Evolutionary conservation across 1,140 invertebrate species (phyloP).

Genomic region (Bombus pascuorum): DNA sequence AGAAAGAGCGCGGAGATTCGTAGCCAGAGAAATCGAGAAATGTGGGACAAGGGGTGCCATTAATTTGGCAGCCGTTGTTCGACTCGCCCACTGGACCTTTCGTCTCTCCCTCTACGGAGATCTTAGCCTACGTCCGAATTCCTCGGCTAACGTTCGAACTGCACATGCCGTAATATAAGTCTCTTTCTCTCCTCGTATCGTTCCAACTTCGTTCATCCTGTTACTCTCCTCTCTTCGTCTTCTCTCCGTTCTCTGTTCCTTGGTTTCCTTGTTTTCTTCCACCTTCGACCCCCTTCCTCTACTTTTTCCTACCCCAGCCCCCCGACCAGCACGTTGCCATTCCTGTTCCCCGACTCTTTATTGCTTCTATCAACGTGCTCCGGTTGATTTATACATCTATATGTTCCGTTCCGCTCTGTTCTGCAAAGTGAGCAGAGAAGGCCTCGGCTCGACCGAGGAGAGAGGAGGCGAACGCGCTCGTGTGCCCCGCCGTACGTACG

Average conservation of each 20-base stretch:
- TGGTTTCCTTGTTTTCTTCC: constrained; percentile 38
- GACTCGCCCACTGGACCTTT: constrained; percentile 62
- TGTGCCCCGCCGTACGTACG: not conserved
- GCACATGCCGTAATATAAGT: constrained; percentile 65
- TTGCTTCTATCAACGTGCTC: constrained; percentile 72
- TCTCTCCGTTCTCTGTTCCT: not conserved
- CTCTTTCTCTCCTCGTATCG: constrained; percentile 19
- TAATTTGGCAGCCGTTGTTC: constrained; percentile 72
- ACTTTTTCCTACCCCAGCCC: not conserved
- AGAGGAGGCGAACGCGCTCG: not conserved
- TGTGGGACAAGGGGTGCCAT: constrained; percentile 68
- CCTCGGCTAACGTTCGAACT: constrained; percentile 60
- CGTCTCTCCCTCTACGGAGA: constrained; percentile 45
- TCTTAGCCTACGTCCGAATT: constrained; percentile 67
- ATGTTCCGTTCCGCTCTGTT: constrained; percentile 53
- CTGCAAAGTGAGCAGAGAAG: constrained; percentile 3
- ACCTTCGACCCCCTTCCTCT: not conserved
- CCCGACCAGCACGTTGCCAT: constrained; percentile 20
- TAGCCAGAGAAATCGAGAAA: constrained; percentile 66
- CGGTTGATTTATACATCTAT: constrained; percentile 72
- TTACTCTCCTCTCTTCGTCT: not conserved
- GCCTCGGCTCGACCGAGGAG: not conserved
- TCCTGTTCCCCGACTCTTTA: constrained; percentile 63
- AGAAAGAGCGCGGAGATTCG: constrained; percentile 11
- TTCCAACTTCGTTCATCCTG: not conserved